Evolutionary conservation across 2,113 vertebrate species (phyloP), one percentile per base, ranked within the genome.

Genomic region (Thomomys bottae): DNA sequence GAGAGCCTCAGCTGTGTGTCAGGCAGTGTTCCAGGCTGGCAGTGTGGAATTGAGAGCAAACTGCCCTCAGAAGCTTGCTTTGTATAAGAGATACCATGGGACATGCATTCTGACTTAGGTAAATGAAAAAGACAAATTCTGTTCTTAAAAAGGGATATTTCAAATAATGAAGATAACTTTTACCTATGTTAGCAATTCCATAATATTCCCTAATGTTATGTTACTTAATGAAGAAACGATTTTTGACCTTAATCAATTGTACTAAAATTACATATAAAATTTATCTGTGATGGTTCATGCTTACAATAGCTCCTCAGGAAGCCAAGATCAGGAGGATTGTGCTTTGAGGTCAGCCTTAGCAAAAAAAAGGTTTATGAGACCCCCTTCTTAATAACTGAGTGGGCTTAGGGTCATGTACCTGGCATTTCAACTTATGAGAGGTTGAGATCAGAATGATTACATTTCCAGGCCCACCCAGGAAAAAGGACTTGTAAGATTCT

Each of bases 141-240:
- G 8, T 63, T 40, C 70, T 77, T 70, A 3, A 76, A 85, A 88
- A 86, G 34, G 32, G 66, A n/a, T 30, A 42, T 14, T 59, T 45
- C 66, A 90, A n/a, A 66, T 78, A 57, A 40, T 45, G 92, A 63
- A 77, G 15, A 36, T 70, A 7, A 40, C 10, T 87, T 88, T 88
- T 2, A 24, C 20, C 5, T 64, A 32, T 6, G 78, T 70, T 59
- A 61, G 21, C 88, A 68, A 34, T 54, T 54, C 18, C 49, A 54
- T 10, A 54, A 54, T 54, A 54, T 54, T 54, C 49, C 15, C 71
- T 45, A 84, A 67, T 73, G 7, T 42, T 78, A 64, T 63, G 21
- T 68, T 82, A 77, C 70, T 81, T 78, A 75, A 70, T 40, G 9
- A 34, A 92, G 49, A 34, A 17, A 59, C 28, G 9, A n/a, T 63